Evolutionary conservation across 1,140 invertebrate genomes (phyloP).

Genomic region (Notospermus geniculatus): DNA sequence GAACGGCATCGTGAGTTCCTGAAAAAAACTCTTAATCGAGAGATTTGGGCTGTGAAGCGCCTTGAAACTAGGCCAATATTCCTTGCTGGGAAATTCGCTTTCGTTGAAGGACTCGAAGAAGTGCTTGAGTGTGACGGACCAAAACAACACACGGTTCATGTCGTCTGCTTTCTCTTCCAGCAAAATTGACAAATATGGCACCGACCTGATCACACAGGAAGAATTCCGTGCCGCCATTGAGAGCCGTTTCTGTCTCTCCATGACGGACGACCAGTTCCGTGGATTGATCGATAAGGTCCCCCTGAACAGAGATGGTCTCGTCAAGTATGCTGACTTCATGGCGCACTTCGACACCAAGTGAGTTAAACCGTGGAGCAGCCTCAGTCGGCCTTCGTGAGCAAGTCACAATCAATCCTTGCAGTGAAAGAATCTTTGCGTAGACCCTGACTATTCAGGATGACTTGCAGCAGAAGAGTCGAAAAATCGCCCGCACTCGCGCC

Average conservation of each 20-base stretch:
- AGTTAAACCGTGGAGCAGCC: too few relatives aligned
- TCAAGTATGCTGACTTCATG: constrained; percentile 55
- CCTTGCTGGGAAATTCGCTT: too few relatives aligned
- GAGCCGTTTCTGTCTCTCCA: constrained; percentile 46
- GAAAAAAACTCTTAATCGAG: neutral
- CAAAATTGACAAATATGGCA: constrained; percentile 48
- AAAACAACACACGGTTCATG: too few relatives aligned
- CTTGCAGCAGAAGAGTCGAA: too few relatives aligned
- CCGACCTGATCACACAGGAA: constrained; percentile 46
- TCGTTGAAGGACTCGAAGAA: too few relatives aligned
- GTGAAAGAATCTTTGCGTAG: too few relatives aligned
- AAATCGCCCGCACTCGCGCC: too few relatives aligned
- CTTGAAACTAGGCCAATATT: neutral
- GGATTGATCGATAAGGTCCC: constrained; percentile 48
- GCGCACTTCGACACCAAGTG: constrained; percentile 55
- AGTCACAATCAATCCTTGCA: too few relatives aligned
- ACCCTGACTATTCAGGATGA: too few relatives aligned
- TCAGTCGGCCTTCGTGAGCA: too few relatives aligned
- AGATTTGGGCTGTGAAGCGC: neutral
- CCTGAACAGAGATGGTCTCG: constrained; percentile 46
- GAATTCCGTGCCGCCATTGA: constrained; percentile 55
- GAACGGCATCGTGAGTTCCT: too few relatives aligned
- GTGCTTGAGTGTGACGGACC: too few relatives aligned
- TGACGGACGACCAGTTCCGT: constrained; percentile 49
- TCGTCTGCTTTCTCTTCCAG: constrained; percentile 26